phyloP scores from a whole-genome alignment of 2,113 vertebrate genomes.

The Prunella himalayana region DNA sequence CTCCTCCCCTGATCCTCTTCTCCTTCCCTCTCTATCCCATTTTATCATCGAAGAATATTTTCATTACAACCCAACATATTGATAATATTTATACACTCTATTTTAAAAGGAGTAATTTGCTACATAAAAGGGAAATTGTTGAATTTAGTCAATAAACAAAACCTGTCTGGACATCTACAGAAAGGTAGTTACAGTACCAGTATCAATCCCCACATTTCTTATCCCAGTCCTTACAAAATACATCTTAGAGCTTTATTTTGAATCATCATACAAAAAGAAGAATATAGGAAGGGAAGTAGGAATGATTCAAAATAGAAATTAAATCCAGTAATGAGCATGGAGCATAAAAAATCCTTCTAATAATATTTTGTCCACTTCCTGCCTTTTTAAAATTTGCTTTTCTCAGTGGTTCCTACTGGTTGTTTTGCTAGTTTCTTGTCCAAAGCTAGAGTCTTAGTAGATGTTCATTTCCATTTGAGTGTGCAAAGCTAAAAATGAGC shows the following conservation, averaged over 20 bases:
- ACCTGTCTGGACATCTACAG: neutral
- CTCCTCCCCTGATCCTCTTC: neutral
- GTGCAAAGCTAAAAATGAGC: neutral
- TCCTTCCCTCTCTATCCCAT: neutral
- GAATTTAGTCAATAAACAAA: neutral
- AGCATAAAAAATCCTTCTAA: neutral
- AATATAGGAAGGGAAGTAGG: neutral
- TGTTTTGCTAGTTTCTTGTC: neutral
- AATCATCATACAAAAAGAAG: neutral
- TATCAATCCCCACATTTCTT: neutral
- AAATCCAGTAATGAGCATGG: neutral
- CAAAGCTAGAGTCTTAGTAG: neutral
- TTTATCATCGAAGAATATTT: neutral
- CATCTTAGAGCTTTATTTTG: neutral
- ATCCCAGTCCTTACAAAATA: neutral
- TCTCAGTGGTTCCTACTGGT: neutral
- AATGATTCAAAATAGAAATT: neutral
- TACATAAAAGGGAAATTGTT: neutral
- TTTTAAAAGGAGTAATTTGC: neutral
- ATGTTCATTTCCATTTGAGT: neutral
- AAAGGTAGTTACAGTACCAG: neutral
- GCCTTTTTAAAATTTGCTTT: neutral
- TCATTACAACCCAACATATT: neutral
- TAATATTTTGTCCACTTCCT: neutral
- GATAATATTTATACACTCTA: neutral